These are phyloP conservation scores for Pseudobourletiella spinata DNA, from an alignment of 1,140 invertebrate genomes.

Conservation along the genomic window DNA sequence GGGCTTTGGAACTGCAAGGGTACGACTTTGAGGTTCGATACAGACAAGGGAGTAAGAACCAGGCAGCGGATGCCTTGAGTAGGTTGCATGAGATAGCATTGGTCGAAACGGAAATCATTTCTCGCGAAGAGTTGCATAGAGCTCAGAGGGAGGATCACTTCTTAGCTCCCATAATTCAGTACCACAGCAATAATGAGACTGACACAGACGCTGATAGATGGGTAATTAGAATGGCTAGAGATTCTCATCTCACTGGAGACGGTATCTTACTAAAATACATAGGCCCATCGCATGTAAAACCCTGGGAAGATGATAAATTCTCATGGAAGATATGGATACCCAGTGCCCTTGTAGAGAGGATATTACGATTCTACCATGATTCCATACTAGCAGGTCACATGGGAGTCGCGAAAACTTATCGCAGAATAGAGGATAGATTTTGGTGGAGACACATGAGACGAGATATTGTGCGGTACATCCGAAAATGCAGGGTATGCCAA, in stretches of 20 bases:
- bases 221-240: too few relatives aligned
- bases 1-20: constrained; percentile 45
- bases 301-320: constrained; percentile 7
- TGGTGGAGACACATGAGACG: constrained; percentile 8
- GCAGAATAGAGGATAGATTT: not conserved
- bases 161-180: not conserved
- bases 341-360: not conserved
- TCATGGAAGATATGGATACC: constrained; percentile 13
- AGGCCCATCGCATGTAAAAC: not conserved
- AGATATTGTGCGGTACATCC: not conserved
- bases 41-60: constrained; percentile 25
- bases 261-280: constrained; percentile 3
- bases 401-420: constrained; percentile 6
- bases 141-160: constrained; percentile 6
- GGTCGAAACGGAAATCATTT: not conserved
- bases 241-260: not conserved
- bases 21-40: constrained; percentile 43
- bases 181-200: not conserved
- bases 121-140: not conserved
- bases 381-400: not conserved
- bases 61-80: constrained; percentile 21
- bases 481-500: constrained; percentile 5
- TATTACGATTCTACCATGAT: not conserved
- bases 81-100: not conserved
- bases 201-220: too few relatives aligned